Evolutionary conservation across 1,140 invertebrate genomes (phyloP).

Genomic region (Drosophila mojavensis): DNA sequence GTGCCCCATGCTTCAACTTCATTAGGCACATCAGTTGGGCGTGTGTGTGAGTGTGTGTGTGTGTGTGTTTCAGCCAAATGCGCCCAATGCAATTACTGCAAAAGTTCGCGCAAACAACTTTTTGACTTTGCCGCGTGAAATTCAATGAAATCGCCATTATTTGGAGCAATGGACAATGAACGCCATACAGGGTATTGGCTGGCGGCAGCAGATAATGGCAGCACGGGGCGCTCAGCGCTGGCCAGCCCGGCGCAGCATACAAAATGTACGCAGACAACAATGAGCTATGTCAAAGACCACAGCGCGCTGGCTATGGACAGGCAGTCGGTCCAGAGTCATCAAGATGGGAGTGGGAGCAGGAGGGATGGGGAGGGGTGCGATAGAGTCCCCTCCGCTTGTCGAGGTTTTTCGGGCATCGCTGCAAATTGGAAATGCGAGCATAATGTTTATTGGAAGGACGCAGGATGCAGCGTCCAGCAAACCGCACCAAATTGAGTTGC

Average conservation of each 20-base stretch:
- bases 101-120: constrained; percentile 79
- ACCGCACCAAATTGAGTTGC: constrained; percentile 64
- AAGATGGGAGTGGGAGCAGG: background rate
- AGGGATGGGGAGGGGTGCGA: background rate
- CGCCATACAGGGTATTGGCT: constrained; percentile 9
- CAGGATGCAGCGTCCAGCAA: constrained; percentile 13
- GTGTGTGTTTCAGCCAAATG: constrained; percentile 10
- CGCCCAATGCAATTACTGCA: constrained; percentile 73
- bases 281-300: constrained; percentile 59
- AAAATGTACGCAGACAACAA: constrained; percentile 58
- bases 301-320: constrained; percentile 35
- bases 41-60: constrained; percentile 30
- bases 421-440: constrained; percentile 63
- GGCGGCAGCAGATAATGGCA: background rate
- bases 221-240: background rate
- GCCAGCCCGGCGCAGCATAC: constrained; percentile 2
- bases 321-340: background rate
- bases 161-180: constrained; percentile 63
- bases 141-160: constrained; percentile 82
- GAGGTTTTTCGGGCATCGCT: constrained; percentile 24
- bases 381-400: background rate
- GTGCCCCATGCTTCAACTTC: constrained; percentile 47
- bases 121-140: constrained; percentile 79
- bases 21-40: constrained; percentile 43
- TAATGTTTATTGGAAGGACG: constrained; percentile 58